These are phyloP conservation scores for Etheostoma cragini DNA, from an alignment of 2,113 vertebrate species.

Conservation along the genomic window DNA sequence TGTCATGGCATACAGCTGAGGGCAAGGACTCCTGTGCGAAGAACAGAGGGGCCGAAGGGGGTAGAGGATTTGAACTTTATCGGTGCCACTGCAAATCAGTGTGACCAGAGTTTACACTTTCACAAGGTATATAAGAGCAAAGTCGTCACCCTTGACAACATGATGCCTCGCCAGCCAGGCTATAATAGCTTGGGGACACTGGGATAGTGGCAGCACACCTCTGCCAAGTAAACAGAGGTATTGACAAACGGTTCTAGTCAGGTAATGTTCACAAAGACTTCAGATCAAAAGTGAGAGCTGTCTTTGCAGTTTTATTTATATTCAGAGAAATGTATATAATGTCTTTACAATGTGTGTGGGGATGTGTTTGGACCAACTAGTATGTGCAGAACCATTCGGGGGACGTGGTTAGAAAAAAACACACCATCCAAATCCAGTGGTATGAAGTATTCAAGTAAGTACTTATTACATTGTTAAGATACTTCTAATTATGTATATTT, in stretches of 20 bases:
- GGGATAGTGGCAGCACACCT: constrained; percentile 27
- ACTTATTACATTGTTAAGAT: neutral
- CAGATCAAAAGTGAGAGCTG: neutral
- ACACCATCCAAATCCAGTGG: neutral
- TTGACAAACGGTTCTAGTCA: constrained; percentile 5
- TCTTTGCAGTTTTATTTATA: neutral
- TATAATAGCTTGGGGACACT: constrained; percentile 45
- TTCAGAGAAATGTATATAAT: neutral
- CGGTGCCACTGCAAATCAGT: constrained; percentile 61
- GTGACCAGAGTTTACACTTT: constrained; percentile 49
- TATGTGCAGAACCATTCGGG: neutral
- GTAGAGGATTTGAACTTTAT: constrained; percentile 59
- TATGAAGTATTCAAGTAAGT: neutral
- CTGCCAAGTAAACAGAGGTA: constrained; percentile 25
- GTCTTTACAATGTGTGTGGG: constrained; percentile 11
- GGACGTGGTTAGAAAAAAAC: neutral
- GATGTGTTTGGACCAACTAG: constrained; percentile 9
- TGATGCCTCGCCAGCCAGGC: constrained; percentile 5
- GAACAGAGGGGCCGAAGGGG: constrained; percentile 13
- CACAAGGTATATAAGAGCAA: constrained; percentile 38
- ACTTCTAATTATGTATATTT: neutral
- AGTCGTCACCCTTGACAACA: constrained; percentile 58
- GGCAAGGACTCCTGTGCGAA: constrained; percentile 54
- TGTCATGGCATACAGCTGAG: constrained; percentile 63
- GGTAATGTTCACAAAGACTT: constrained; percentile 28